Base-by-base conservation (phyloP, 2,113 vertebrate species). In the Hucho hucho region DNA sequence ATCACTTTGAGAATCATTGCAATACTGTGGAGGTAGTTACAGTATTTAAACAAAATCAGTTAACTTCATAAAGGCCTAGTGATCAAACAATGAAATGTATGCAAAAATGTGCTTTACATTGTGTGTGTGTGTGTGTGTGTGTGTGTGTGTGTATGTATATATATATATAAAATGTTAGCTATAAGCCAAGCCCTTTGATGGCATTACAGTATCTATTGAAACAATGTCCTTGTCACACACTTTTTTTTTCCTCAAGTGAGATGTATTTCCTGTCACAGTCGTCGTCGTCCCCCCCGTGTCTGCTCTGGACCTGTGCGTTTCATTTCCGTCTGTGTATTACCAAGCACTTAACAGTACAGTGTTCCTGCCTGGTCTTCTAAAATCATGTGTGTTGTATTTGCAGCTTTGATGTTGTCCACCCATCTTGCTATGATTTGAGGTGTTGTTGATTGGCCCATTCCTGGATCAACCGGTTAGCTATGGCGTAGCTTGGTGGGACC, bases 401-500 rank as follows among this genome's bases (percentile, higher is more conserved):
- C 28, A 32, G 26, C 16, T 67, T 67, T 26, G 29, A 32, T 43
- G 28, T 16, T 32, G 6, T 32, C 61, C 66, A 20, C 28, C 58
- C 64, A 67, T 78, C 47, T 72, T 47, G 43, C 37, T 47, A 69
- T 16, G 67, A 69, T 47, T 6, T 0, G 64, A 79, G 70, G 46
- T 67, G 47, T 24, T 86, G 84, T 56, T 77, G 70, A 3, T 83
- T 79, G 0, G 89, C 83, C 97, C 97, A 99, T 86, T 98, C 96
- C 0, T 13, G 64, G 79, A 99, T 95, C 72, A 99, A 90, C 24
- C 82, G 92, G 86, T 94, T 92, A 79, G 94, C 95, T 46, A 99
- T 86, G 70, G 96, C 93, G 47, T 91, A 91, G 70, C 86, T 92
- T 2, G 96, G 97, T 3, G 97, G 97, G 7, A 99, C 82, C 91